These are phyloP conservation scores for Meteorus cinctellus DNA, from an alignment of 2,888 invertebrate genomes.

Conservation along the genomic window DNA sequence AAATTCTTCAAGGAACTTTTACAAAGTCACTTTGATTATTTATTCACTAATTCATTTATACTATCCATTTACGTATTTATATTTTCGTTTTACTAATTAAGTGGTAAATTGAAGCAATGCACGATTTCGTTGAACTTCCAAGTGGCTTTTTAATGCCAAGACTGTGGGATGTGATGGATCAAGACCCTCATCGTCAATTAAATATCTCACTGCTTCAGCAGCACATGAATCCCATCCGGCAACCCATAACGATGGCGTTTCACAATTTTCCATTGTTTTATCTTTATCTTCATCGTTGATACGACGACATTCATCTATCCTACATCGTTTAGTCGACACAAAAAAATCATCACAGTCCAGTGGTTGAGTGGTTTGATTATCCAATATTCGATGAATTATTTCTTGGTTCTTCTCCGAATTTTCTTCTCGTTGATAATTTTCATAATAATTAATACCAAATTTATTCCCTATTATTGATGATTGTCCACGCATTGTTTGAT, in stretches of 20 bases:
- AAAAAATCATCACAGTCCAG: background rate
- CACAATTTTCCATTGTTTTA: slow-evolving; percentile 8
- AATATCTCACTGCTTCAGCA: slow-evolving; percentile 65
- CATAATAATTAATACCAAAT: slow-evolving; percentile 16
- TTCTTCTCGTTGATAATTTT: background rate
- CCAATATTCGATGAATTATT: background rate
- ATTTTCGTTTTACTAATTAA: slow-evolving; percentile 47
- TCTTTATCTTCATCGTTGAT: slow-evolving; percentile 9
- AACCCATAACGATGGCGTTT: slow-evolving; percentile 56
- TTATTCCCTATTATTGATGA: slow-evolving; percentile 36
- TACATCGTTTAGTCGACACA: slow-evolving; percentile 20
- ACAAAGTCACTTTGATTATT: slow-evolving; percentile 5
- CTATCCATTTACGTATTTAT: background rate
- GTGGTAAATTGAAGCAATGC: slow-evolving; percentile 57
- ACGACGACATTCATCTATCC: background rate
- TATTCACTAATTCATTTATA: too few relatives aligned
- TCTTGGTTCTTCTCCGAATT: background rate
- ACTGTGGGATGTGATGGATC: slow-evolving; percentile 67
- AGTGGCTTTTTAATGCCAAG: slow-evolving; percentile 66
- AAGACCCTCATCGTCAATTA: slow-evolving; percentile 67
- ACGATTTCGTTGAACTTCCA: slow-evolving; percentile 64
- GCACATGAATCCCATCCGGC: slow-evolving; percentile 69
- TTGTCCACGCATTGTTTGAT: slow-evolving; percentile 13
- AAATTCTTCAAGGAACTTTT: background rate
- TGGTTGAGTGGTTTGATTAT: background rate